Conservation (phyloP, 2,113 vertebrate species). For the Todiramphus saurophagus region DNA sequence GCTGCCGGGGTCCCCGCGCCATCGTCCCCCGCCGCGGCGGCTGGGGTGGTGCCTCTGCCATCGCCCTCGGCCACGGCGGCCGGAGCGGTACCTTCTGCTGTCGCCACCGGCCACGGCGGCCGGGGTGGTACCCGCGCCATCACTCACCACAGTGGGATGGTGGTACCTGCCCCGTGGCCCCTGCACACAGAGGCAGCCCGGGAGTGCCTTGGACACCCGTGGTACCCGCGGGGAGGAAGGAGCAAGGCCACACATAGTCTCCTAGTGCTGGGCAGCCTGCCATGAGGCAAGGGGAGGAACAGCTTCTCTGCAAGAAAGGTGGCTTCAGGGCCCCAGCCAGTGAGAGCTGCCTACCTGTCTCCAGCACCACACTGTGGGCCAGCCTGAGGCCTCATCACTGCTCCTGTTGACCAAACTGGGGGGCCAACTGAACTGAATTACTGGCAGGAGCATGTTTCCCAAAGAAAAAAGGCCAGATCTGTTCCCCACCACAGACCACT, state of each 20-base stretch:
- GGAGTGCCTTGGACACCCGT: not conserved
- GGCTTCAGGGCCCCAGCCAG: rapidly evolving
- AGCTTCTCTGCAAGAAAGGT: not conserved
- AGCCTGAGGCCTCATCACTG: rapidly evolving
- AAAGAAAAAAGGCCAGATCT: not conserved
- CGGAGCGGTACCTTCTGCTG: too few species aligned
- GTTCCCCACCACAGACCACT: too few species aligned
- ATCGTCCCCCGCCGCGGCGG: not conserved
- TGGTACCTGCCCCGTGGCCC: not conserved
- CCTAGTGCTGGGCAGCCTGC: too few species aligned
- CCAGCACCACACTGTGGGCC: rapidly evolving
- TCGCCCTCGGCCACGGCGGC: too few species aligned
- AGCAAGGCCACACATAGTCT: rapidly evolving
- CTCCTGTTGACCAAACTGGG: too few species aligned
- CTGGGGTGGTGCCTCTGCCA: not conserved
- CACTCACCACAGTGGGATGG: rapidly evolving
- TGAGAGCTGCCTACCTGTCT: not conserved
- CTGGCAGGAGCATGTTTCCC: not conserved
- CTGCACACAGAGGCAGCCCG: rapidly evolving
- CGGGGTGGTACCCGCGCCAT: rapidly evolving
- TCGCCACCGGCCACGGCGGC: rapidly evolving
- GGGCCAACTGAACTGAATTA: not conserved
- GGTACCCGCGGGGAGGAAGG: not conserved
- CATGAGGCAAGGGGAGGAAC: too few species aligned
- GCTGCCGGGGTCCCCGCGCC: too few species aligned